phyloP scores from a whole-genome alignment of 2,888 invertebrate species.

The Candidula unifasciata region DNA sequence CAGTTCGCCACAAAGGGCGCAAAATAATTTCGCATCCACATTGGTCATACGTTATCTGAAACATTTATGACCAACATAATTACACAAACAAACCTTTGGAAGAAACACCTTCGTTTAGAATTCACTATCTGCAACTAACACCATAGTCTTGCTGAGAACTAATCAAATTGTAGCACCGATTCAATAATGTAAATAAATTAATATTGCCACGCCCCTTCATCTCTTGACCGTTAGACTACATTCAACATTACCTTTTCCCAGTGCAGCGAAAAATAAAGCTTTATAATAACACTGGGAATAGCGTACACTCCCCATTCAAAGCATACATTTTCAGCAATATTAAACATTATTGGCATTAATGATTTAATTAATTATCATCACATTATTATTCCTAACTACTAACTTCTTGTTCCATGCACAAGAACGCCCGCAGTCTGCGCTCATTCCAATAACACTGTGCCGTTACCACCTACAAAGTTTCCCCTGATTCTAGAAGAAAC shows the following conservation, averaged over 20 bases:
- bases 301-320: too few species aligned
- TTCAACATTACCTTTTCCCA: too few species aligned
- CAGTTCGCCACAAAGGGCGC: too few species aligned
- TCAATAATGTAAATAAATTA: background rate
- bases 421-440: conserved; percentile 3
- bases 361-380: background rate
- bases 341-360: background rate
- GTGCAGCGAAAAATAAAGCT: too few species aligned
- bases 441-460: too few species aligned
- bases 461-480: background rate
- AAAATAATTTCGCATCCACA: too few species aligned
- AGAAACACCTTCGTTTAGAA: background rate
- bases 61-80: background rate
- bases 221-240: too few species aligned
- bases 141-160: too few species aligned
- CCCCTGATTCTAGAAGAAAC: conserved; percentile 17
- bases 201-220: conserved; percentile 18
- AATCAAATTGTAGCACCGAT: too few species aligned
- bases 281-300: too few species aligned
- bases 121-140: background rate
- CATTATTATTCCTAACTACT: background rate
- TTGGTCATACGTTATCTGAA: too few species aligned
- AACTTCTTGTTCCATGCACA: conserved; percentile 4
- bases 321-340: background rate
- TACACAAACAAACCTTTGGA: background rate